Evolutionary conservation across 2,888 invertebrate genomes (phyloP).

Genomic region (Eupelmus urozonus): DNA sequence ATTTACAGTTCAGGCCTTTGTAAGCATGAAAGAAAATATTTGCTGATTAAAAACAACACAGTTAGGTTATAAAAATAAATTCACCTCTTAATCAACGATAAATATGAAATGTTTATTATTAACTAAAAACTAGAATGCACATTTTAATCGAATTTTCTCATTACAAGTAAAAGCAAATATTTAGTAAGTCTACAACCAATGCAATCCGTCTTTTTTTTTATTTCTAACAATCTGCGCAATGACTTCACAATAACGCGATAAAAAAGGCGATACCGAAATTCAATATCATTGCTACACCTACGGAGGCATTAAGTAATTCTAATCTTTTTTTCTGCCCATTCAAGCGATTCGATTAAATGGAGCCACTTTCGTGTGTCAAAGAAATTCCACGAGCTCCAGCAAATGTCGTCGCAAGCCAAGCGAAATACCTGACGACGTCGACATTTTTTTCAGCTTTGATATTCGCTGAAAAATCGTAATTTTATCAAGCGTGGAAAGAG

Average conservation of each 20-base stretch:
- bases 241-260: neutral
- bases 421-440: neutral
- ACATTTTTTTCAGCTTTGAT: constrained; percentile 19
- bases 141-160: too few relatives aligned
- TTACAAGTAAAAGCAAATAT: too few relatives aligned
- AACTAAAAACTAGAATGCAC: too few relatives aligned
- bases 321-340: constrained; percentile 2
- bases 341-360: neutral
- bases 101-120: too few relatives aligned
- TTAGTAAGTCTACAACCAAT: too few relatives aligned
- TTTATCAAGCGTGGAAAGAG: neutral
- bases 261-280: neutral
- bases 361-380: neutral
- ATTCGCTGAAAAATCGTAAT: constrained; percentile 21
- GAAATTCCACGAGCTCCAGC: neutral
- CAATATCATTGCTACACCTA: neutral
- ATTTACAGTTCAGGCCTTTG: too few relatives aligned
- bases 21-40: too few relatives aligned
- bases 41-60: too few relatives aligned
- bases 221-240: neutral
- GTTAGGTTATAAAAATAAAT: too few relatives aligned
- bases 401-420: constrained; percentile 4
- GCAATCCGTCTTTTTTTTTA: too few relatives aligned
- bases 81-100: too few relatives aligned
- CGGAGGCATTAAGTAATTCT: constrained; percentile 5